A percentile compares a stretch with the other conserved stretches of the same genome.
Conservation (phyloP, 2,888 invertebrate species). For the Horisme vitalbata region DNA sequence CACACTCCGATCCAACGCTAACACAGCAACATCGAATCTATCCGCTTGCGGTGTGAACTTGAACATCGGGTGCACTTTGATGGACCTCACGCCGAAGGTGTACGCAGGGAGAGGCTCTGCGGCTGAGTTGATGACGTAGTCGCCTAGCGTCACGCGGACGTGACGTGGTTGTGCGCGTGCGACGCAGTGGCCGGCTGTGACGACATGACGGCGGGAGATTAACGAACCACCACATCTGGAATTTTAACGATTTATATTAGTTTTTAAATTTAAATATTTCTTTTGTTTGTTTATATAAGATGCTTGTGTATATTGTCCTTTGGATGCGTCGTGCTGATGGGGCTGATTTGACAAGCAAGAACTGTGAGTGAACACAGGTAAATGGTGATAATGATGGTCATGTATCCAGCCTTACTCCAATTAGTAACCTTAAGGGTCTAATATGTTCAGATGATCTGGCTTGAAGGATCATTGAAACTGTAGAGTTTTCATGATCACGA, state of each 20-base stretch:
- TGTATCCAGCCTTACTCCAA: too few species aligned
- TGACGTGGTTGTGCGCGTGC: slow-evolving; percentile 95
- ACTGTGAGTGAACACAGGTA: too few species aligned
- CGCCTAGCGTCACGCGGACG: slow-evolving; percentile 95
- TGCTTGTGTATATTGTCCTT: too few species aligned
- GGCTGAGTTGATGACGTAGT: slow-evolving; percentile 97
- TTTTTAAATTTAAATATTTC: too few species aligned
- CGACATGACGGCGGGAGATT: slow-evolving; percentile 94
- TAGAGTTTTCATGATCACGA: too few species aligned
- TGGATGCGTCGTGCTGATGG: too few species aligned
- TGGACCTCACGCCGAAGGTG: slow-evolving; percentile 95
- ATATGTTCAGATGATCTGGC: too few species aligned
- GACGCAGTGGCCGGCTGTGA: slow-evolving; percentile 97
- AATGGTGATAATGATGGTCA: too few species aligned
- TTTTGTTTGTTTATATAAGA: too few species aligned
- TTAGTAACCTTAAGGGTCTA: too few species aligned
- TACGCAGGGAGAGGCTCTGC: slow-evolving; percentile 95
- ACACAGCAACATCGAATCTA: slow-evolving; percentile 90
- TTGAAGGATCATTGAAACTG: too few species aligned
- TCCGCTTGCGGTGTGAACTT: slow-evolving; percentile 93
- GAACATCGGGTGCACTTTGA: slow-evolving; percentile 92
- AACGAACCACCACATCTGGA: slow-evolving; percentile 95
- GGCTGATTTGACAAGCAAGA: too few species aligned
- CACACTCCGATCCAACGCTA: slow-evolving; percentile 93
- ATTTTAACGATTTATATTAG: neutral